Evolutionary conservation across 2,113 vertebrate species (phyloP).

Genomic region (Verasper variegatus): DNA sequence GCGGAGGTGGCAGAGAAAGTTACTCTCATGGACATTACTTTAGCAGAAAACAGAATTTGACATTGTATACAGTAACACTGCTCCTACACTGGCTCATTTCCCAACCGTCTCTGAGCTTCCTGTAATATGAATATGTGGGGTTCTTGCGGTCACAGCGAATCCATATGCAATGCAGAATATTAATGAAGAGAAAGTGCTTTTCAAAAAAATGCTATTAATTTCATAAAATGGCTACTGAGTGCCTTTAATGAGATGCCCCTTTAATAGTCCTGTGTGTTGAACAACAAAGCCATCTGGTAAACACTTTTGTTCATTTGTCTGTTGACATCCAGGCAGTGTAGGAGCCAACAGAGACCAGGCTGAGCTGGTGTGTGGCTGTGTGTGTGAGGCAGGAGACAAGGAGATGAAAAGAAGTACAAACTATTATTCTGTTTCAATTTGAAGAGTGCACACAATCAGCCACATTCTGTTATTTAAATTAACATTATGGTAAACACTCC

Average conservation of each 20-base stretch:
- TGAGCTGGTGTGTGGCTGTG: constrained; percentile 20
- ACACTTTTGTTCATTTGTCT: constrained; percentile 76
- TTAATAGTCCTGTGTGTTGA: constrained; percentile 75
- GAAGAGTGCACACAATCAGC: background rate
- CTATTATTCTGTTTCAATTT: background rate
- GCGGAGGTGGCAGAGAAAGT: background rate
- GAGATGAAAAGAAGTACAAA: background rate
- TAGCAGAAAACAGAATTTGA: background rate
- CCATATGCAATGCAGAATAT: constrained; percentile 69
- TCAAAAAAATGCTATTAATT: constrained; percentile 74
- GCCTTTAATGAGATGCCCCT: constrained; percentile 76
- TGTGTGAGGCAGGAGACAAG: background rate
- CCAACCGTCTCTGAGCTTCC: constrained; percentile 59
- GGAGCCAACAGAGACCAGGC: constrained; percentile 19
- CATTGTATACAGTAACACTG: too few species aligned
- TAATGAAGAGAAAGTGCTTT: constrained; percentile 70
- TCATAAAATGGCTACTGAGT: constrained; percentile 61
- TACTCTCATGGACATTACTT: background rate
- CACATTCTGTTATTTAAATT: background rate
- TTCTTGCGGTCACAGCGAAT: constrained; percentile 53
- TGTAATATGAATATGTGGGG: constrained; percentile 64
- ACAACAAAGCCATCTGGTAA: constrained; percentile 77
- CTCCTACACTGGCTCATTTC: constrained; percentile 46
- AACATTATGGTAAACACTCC: background rate
- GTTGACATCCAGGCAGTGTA: constrained; percentile 57